Evolutionary conservation across 2,797 vertebrate species (phyloP).

Genomic region (Schizothorax lantsangensis): DNA sequence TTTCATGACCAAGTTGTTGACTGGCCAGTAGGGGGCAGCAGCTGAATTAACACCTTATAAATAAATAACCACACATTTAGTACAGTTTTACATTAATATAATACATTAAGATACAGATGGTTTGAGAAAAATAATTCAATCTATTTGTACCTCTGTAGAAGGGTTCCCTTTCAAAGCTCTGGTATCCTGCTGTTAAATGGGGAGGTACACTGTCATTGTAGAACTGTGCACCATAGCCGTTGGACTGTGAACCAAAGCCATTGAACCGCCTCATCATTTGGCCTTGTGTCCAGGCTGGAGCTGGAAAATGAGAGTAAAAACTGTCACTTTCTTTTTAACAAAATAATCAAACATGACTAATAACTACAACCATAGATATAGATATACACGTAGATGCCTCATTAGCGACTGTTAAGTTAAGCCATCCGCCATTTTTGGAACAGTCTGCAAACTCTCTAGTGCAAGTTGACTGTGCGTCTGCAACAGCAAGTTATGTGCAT

Average conservation of each 20-base stretch:
- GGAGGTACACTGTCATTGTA: background rate
- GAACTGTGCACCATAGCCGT: background rate
- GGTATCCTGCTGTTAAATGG: slow-evolving; percentile 6
- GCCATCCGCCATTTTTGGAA: no score
- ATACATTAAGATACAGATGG: background rate
- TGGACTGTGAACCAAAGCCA: slow-evolving; percentile 34
- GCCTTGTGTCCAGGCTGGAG: slow-evolving; percentile 10
- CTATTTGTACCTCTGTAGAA: background rate
- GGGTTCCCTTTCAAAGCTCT: slow-evolving; percentile 48
- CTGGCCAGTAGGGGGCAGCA: slow-evolving; percentile 28
- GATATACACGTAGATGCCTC: background rate
- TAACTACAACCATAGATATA: background rate
- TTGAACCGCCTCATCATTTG: background rate
- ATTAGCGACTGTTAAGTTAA: no score
- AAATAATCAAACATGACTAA: slow-evolving; percentile 9
- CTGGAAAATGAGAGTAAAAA: background rate
- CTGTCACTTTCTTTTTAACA: background rate
- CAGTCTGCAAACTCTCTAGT: background rate
- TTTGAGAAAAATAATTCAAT: background rate
- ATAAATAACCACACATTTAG: background rate
- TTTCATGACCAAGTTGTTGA: slow-evolving; percentile 66
- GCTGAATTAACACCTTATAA: background rate
- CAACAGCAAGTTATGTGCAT: background rate
- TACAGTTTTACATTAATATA: background rate
- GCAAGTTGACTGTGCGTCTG: no score